A percentile compares a stretch with the other conserved stretches of the same genome.
Evolutionary conservation across 1,140 invertebrate genomes (phyloP).

Genomic region (Aphidius gifuensis): DNA sequence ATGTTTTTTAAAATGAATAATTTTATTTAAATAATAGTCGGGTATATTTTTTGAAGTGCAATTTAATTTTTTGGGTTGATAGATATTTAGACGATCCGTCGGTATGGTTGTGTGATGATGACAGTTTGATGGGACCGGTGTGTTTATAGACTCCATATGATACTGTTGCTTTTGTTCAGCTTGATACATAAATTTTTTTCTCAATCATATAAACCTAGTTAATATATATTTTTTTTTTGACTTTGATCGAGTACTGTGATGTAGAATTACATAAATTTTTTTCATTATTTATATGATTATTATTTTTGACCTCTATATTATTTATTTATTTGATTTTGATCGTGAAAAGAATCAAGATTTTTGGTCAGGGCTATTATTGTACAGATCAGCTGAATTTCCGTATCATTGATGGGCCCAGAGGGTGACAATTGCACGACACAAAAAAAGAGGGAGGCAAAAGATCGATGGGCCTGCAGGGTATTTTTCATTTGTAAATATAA

Average conservation of each 20-base stretch:
- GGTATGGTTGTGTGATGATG: conserved; percentile 2
- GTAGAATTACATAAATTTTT: neutral
- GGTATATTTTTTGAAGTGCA: neutral
- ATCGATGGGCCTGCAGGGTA: neutral
- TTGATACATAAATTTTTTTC: too few relatives aligned
- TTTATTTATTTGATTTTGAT: neutral
- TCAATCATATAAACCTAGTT: too few relatives aligned
- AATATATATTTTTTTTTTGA: neutral
- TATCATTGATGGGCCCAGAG: neutral
- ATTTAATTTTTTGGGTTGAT: neutral
- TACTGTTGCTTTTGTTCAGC: too few relatives aligned
- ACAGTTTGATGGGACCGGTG: neutral
- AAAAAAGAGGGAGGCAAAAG: neutral
- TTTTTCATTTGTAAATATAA: neutral
- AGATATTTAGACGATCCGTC: neutral
- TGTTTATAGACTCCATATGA: too few relatives aligned
- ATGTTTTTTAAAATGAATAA: too few relatives aligned
- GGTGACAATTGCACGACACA: neutral
- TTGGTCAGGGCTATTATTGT: neutral
- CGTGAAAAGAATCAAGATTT: too few relatives aligned
- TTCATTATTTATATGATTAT: neutral
- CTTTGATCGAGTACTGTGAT: neutral
- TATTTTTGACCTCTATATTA: neutral
- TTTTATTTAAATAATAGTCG: conserved; percentile 2
- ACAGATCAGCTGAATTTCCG: too few relatives aligned